Evolutionary conservation across 2,888 invertebrate genomes (phyloP).

Genomic region (Hypomecis atomaria): DNA sequence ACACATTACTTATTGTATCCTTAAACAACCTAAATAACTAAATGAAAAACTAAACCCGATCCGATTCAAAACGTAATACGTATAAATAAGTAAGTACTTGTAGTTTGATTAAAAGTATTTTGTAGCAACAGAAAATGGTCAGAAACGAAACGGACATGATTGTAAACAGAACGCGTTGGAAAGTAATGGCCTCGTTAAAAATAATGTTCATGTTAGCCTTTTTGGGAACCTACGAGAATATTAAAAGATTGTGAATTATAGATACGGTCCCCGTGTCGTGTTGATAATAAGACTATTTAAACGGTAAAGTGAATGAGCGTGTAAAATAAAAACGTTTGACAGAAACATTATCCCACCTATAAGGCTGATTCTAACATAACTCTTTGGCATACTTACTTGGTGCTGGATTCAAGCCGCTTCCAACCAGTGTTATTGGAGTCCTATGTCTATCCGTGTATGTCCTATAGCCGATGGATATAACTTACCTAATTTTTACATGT

Average conservation of each 20-base stretch:
- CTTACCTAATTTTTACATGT: no score
- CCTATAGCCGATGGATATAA: no score
- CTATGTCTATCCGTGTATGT: no score
- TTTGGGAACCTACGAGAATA: slow-evolving; percentile 12
- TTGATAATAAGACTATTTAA: neutral
- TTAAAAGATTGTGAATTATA: slow-evolving; percentile 21
- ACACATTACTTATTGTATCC: no score
- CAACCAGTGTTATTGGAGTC: no score
- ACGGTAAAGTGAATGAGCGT: no score
- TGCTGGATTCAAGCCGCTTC: no score
- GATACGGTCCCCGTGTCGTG: neutral
- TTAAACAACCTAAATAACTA: no score
- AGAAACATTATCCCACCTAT: no score
- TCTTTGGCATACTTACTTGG: no score
- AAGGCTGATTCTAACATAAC: no score
- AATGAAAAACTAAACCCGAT: neutral
- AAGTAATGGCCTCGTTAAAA: slow-evolving; percentile 20
- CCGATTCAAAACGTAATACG: neutral
- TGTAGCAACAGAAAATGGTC: slow-evolving; percentile 3
- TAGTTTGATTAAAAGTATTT: slow-evolving; percentile 1
- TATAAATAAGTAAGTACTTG: neutral
- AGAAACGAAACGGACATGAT: slow-evolving; percentile 17
- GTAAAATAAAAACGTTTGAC: no score
- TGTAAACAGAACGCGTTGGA: slow-evolving; percentile 14
- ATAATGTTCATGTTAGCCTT: slow-evolving; percentile 19